Conservation (phyloP, 2,797 vertebrate species). For the Dermochelys coriacea region DNA sequence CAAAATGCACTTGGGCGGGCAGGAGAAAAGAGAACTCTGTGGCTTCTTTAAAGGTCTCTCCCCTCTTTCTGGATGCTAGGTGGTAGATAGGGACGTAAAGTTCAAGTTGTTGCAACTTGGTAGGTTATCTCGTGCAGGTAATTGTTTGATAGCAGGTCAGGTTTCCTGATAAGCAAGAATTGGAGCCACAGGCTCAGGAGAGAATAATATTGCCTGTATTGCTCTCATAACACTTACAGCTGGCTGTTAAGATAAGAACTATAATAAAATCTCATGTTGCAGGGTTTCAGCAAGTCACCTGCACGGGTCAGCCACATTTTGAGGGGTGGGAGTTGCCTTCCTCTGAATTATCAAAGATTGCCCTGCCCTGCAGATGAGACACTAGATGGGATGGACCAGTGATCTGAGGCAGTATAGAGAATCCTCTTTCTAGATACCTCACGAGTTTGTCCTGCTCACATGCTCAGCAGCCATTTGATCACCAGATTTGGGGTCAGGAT, state of each 20-base stretch:
- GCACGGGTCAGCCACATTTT: not conserved
- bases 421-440: not conserved
- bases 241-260: not conserved
- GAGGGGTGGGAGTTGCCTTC: not conserved
- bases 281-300: not conserved
- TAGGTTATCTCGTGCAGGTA: not conserved
- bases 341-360: not conserved
- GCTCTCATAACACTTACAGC: not conserved
- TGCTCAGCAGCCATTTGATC: not conserved
- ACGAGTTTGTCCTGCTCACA: not conserved
- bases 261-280: not conserved
- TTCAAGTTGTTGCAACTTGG: not conserved
- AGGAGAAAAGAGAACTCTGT: not conserved
- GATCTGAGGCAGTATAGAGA: not conserved
- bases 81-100: not conserved
- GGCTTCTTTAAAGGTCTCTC: not conserved
- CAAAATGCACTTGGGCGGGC: not conserved
- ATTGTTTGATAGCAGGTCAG: not conserved
- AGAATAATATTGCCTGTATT: not conserved
- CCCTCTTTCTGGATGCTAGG: not conserved
- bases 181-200: not conserved
- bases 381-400: not conserved
- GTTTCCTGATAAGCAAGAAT: not conserved
- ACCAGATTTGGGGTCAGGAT: not conserved
- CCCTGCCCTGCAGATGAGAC: not conserved